phyloP scores from a whole-genome alignment of 2,113 vertebrate genomes.

The Python bivittatus region DNA sequence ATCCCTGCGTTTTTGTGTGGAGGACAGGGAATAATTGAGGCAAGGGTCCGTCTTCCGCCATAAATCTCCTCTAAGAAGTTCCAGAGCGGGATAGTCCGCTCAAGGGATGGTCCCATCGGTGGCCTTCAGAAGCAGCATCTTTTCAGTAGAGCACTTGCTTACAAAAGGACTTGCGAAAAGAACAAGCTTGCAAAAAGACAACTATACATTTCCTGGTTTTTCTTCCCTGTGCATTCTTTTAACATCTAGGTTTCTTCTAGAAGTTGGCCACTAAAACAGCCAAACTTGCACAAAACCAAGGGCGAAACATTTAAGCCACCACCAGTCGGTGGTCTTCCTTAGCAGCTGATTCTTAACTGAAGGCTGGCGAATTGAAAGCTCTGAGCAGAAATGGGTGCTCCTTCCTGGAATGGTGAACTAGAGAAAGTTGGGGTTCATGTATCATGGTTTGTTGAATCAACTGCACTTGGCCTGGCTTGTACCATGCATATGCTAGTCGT shows the following conservation, averaged over 20 bases:
- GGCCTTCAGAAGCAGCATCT: rapidly evolving
- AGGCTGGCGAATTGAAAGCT: too few species aligned
- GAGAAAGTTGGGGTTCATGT: too few species aligned
- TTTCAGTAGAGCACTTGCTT: slow-evolving; percentile 18
- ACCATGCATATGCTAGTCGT: too few species aligned
- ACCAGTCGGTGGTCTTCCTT: too few species aligned
- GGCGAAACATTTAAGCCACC: too few species aligned
- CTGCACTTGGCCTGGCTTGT: too few species aligned
- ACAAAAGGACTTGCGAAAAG: slow-evolving; percentile 28
- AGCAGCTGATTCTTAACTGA: too few species aligned
- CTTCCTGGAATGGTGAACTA: too few species aligned
- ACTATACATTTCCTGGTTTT: too few species aligned
- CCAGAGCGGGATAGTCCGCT: slow-evolving; percentile 51
- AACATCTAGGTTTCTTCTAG: neutral
- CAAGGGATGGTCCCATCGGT: slow-evolving; percentile 48
- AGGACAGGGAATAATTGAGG: slow-evolving; percentile 13
- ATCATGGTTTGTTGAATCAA: too few species aligned
- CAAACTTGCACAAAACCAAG: neutral
- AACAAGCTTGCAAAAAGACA: too few species aligned
- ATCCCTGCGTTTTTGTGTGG: neutral
- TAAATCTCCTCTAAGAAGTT: neutral
- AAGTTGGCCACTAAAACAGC: neutral
- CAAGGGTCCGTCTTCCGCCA: slow-evolving; percentile 28
- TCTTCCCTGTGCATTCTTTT: neutral
- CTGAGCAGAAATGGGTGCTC: too few species aligned